Conservation (phyloP, 1,140 invertebrate genomes). For the Tribolium castaneum region DNA sequence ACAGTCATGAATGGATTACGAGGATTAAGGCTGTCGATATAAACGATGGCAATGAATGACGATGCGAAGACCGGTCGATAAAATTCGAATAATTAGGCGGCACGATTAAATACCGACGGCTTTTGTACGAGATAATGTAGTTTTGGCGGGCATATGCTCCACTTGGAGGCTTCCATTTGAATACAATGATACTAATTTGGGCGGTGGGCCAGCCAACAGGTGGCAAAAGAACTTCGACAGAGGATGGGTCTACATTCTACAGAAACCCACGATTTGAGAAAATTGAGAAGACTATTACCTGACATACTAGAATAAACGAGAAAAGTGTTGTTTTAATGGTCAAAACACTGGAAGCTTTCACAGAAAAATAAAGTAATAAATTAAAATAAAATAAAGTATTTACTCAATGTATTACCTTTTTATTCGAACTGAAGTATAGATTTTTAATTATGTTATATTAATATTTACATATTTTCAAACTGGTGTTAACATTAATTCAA, state of each 20-base stretch:
- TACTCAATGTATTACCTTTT: too few species aligned
- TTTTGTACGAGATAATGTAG: slow-evolving; percentile 16
- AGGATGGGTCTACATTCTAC: neutral
- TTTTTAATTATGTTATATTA: too few species aligned
- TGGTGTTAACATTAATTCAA: too few species aligned
- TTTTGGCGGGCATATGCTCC: slow-evolving; percentile 17
- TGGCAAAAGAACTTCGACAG: neutral
- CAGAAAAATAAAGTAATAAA: too few species aligned
- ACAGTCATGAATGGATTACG: slow-evolving; percentile 41
- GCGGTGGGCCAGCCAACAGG: slow-evolving; percentile 6
- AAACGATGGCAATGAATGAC: slow-evolving; percentile 21
- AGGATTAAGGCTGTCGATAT: slow-evolving; percentile 22
- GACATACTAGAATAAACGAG: too few species aligned
- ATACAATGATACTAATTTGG: slow-evolving; percentile 28
- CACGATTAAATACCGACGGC: slow-evolving; percentile 6
- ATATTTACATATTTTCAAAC: too few species aligned
- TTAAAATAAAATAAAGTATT: too few species aligned
- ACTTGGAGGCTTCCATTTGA: slow-evolving; percentile 16
- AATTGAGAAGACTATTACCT: too few species aligned
- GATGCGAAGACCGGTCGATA: neutral
- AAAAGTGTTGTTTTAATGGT: too few species aligned
- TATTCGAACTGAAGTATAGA: too few species aligned
- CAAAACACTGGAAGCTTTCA: too few species aligned
- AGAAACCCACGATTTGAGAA: too few species aligned
- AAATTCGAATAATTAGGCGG: neutral